Percentiles rank a stretch among this genome's conserved stretches.
These are phyloP conservation scores for Neoaliturus tenellus DNA, from an alignment of 2,888 invertebrate genomes.

Conservation along the genomic window DNA sequence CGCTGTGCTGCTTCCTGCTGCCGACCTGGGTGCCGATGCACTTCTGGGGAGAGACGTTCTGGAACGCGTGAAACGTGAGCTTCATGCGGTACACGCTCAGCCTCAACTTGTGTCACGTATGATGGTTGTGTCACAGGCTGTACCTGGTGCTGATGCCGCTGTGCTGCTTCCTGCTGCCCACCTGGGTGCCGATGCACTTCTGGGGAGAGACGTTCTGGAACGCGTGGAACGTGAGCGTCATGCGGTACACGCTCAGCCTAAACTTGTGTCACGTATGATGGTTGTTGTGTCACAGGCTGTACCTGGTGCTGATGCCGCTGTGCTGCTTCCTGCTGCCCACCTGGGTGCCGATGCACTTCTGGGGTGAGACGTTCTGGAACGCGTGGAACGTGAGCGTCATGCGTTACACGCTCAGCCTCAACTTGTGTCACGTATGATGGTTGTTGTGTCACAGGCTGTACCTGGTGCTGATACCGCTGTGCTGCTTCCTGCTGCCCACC, in stretches of 20 bases:
- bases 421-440: too few relatives aligned
- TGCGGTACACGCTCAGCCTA: constrained; percentile 86
- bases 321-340: constrained; percentile 89
- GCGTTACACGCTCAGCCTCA: too few relatives aligned
- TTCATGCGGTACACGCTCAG: constrained; percentile 86
- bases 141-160: constrained; percentile 87
- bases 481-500: constrained; percentile 89
- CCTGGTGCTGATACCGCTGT: constrained; percentile 82
- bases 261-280: constrained; percentile 74
- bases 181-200: constrained; percentile 83
- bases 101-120: too few relatives aligned
- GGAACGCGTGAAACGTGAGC: constrained; percentile 83
- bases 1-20: constrained; percentile 85
- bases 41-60: constrained; percentile 84
- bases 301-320: constrained; percentile 84
- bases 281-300: constrained; percentile 76
- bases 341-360: constrained; percentile 76
- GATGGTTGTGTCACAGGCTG: constrained; percentile 77
- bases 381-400: constrained; percentile 79
- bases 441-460: constrained; percentile 78
- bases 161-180: constrained; percentile 87
- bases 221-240: constrained; percentile 84
- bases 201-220: constrained; percentile 86
- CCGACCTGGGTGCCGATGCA: constrained; percentile 87
- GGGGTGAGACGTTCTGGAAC: too few relatives aligned